A percentile compares a stretch with the other conserved stretches of the same genome.
phyloP scores from a whole-genome alignment of 2,797 vertebrate species.

The Myotis pilosus region DNA sequence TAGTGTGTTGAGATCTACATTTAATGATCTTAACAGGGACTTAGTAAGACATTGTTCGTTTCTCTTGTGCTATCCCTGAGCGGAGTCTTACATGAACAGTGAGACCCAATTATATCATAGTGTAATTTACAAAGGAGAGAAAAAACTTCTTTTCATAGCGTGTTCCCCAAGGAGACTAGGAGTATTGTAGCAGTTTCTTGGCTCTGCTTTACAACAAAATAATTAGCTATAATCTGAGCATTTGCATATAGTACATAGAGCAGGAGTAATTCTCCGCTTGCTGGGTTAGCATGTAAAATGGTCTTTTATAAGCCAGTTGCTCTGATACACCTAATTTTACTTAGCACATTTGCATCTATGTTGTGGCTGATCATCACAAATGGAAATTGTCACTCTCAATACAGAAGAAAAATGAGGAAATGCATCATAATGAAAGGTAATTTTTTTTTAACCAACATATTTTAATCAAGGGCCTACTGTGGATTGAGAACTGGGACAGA shows the following conservation, averaged over 20 bases:
- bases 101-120: slow-evolving; percentile 84
- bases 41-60: slow-evolving; percentile 84
- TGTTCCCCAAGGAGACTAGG: slow-evolving; percentile 78
- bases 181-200: slow-evolving; percentile 79
- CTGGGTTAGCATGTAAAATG: slow-evolving; percentile 65
- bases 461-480: slow-evolving; percentile 48
- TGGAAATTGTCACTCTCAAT: slow-evolving; percentile 73
- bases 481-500: background rate
- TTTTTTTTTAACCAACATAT: slow-evolving; percentile 42
- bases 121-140: slow-evolving; percentile 82
- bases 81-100: slow-evolving; percentile 79
- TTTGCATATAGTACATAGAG: slow-evolving; percentile 75
- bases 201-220: slow-evolving; percentile 79
- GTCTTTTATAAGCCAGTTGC: slow-evolving; percentile 63
- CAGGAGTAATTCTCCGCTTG: slow-evolving; percentile 62
- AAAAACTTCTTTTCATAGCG: slow-evolving; percentile 77
- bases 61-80: slow-evolving; percentile 77
- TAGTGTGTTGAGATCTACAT: slow-evolving; percentile 86
- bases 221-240: slow-evolving; percentile 81
- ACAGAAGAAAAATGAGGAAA: slow-evolving; percentile 69
- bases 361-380: slow-evolving; percentile 73
- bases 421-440: slow-evolving; percentile 66
- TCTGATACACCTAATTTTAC: slow-evolving; percentile 76
- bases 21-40: slow-evolving; percentile 86
- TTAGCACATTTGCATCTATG: slow-evolving; percentile 73